Percentiles rank a stretch among this genome's conserved stretches.
Evolutionary conservation across 2,888 invertebrate species (phyloP).

Genomic region (Athalia circularis): DNA sequence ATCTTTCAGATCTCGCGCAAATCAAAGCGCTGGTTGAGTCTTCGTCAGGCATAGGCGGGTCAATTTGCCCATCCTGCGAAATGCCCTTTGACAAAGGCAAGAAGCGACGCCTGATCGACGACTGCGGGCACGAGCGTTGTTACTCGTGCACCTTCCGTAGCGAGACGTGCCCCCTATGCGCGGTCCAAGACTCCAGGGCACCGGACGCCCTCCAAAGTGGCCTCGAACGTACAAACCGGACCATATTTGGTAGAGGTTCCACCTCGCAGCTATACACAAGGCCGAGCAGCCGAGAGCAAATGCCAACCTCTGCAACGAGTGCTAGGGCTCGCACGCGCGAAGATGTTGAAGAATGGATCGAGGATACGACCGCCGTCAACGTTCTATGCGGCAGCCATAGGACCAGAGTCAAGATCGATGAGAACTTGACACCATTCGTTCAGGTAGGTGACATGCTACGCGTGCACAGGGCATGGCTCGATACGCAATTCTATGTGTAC

Average conservation of each 20-base stretch:
- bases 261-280: conserved; percentile 53
- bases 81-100: conserved; percentile 98
- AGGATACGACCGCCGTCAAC: conserved; percentile 69
- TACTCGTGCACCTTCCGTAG: conserved; percentile 96
- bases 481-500: no score
- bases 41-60: conserved; percentile 78
- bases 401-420: conserved; percentile 80
- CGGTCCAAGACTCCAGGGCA: conserved; percentile 74
- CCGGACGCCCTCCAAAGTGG: conserved; percentile 74
- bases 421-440: conserved; percentile 81
- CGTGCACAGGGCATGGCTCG: no score
- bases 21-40: conserved; percentile 87
- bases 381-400: conserved; percentile 70
- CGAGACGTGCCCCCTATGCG: conserved; percentile 92
- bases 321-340: conserved; percentile 44
- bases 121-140: conserved; percentile 96
- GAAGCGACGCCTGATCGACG: conserved; percentile 95
- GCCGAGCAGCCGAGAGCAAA: conserved; percentile 45
- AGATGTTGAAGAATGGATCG: conserved; percentile 65
- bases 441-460: conserved; percentile 74
- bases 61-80: conserved; percentile 89
- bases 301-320: conserved; percentile 50
- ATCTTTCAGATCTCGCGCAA: conserved; percentile 86
- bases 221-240: conserved; percentile 73
- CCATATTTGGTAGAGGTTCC: conserved; percentile 58